Conservation (phyloP, 2,113 vertebrate species). For the Aspidoscelis tigris region DNA sequence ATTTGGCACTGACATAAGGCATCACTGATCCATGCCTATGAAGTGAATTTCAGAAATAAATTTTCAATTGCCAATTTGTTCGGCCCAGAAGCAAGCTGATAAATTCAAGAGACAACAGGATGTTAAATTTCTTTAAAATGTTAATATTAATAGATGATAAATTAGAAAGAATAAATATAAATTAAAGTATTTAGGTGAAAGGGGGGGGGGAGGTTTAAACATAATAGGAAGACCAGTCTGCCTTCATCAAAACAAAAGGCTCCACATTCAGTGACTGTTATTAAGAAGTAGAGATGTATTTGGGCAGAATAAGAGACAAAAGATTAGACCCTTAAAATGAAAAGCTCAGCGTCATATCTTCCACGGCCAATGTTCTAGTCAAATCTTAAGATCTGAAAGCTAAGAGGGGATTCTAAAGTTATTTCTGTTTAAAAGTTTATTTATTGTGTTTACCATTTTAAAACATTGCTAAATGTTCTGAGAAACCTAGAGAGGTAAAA, state of each 20-base stretch:
- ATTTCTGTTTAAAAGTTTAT: too few relatives aligned
- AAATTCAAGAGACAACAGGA: neutral
- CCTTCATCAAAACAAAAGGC: neutral
- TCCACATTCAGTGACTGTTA: neutral
- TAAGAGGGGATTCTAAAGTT: too few relatives aligned
- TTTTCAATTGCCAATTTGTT: neutral
- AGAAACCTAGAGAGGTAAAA: too few relatives aligned
- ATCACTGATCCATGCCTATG: slow-evolving; percentile 10
- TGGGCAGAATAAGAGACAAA: neutral
- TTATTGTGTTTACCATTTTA: too few relatives aligned
- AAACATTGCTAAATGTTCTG: too few relatives aligned
- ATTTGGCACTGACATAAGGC: slow-evolving; percentile 1
- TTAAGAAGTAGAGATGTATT: neutral
- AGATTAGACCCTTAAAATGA: neutral
- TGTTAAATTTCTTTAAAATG: neutral
- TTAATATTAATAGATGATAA: neutral
- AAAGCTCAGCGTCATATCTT: too few relatives aligned
- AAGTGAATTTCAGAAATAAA: slow-evolving; percentile 35
- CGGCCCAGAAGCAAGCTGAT: slow-evolving; percentile 21
- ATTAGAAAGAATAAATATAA: too few relatives aligned
- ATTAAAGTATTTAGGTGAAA: slow-evolving; percentile 12
- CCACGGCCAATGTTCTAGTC: too few relatives aligned
- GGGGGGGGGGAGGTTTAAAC: neutral
- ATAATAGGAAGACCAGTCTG: neutral
- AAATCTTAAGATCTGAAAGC: too few relatives aligned